phyloP scores from a whole-genome alignment of 2,113 vertebrate species.

The Phrynocephalus versicolor region DNA sequence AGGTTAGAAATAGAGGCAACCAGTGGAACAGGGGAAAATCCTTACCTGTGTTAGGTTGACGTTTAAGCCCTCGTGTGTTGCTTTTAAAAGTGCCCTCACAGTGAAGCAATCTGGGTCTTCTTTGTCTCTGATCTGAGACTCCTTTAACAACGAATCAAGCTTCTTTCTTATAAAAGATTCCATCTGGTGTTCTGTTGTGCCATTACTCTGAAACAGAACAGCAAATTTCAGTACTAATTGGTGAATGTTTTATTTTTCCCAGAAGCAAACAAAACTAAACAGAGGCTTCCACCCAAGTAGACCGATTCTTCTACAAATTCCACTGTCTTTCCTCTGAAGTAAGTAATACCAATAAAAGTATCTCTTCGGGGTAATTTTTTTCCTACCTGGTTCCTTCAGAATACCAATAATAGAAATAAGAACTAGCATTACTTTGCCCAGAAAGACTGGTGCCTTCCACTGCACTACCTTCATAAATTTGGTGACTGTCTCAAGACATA shows the following conservation, averaged over 20 bases:
- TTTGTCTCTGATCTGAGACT: conserved; percentile 93
- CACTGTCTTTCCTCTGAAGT: background rate
- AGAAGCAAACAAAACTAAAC: background rate
- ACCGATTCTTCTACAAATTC: background rate
- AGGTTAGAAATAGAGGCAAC: accelerated
- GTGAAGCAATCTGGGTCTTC: conserved; percentile 96
- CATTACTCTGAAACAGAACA: conserved; percentile 82
- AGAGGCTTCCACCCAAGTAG: background rate
- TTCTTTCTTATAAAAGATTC: conserved; percentile 95
- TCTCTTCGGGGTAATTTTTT: background rate
- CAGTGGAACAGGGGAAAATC: background rate
- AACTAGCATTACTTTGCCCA: background rate
- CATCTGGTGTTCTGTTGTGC: conserved; percentile 87
- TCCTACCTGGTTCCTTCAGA: no score
- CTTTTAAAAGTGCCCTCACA: conserved; percentile 89
- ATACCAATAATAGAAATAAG: background rate
- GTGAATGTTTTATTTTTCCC: background rate
- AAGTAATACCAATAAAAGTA: background rate
- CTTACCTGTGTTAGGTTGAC: conserved; percentile 91
- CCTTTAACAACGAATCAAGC: conserved; percentile 92
- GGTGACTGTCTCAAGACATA: background rate
- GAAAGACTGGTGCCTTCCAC: background rate
- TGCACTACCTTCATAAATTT: background rate
- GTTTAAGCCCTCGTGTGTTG: conserved; percentile 91
- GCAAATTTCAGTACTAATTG: conserved; percentile 1